Base-by-base conservation (phyloP, 2,888 invertebrate species). In the Odontomyia ornata region DNA sequence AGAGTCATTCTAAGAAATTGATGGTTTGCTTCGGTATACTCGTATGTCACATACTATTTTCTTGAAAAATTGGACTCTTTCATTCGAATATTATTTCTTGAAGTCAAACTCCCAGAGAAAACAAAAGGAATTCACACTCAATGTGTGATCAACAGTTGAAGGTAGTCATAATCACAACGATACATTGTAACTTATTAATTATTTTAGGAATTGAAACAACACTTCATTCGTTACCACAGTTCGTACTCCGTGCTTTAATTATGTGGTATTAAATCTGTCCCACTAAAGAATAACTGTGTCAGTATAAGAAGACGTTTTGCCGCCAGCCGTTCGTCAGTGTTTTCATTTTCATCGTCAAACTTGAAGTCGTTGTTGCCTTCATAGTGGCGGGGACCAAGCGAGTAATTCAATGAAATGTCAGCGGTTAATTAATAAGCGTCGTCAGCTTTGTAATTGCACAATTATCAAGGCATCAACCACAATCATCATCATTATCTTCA, bases 401-500 rank as follows among this genome's bases (percentile, higher is more conserved):
- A 47, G 21, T 47, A 25, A 46, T 47, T 69, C 25, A 69, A 46
- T 47, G 27, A 69, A 69, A 69, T 69, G 69, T 69, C 69, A 69
- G 23, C 69, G 28, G 69, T 23, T 69, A 69, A 69, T 69, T 69
- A 69, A 47, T 69, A 47, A 27, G 69, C 28, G n/a, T 64, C 27
- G 21, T 25, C 28, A 23, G 15, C 69, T 18, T 23, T 3, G 13
- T 21, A 69, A 69, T 69, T 69, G 25, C 5, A 27, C 69, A 69
- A 69, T 69, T 47, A 69, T 47, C 9, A 27, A 15, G 21, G 47
- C 25, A 69, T 69, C 47, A 47, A 67, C 21, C 67, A 47, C 25
- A 62, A 28, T 27, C 11, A 62, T 60, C 27, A 21, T 27, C 21
- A 11, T 52, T 52, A 36, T 36, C 36, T 3, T 36, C 36, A 36